Conservation (phyloP, 2,797 vertebrate genomes). For the Sandelia bainsii region DNA sequence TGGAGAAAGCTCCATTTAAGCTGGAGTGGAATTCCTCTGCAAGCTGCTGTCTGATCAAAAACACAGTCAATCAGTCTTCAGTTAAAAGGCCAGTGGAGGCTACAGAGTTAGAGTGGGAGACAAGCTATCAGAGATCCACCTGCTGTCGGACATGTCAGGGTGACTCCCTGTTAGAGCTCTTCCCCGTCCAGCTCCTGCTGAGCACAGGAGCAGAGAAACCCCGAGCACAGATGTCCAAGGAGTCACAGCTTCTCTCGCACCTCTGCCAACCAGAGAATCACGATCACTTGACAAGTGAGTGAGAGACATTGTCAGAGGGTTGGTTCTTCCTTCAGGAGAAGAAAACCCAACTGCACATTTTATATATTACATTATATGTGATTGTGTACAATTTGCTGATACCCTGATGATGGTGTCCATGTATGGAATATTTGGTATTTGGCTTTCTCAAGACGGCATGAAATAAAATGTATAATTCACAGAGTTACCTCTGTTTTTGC, state of each 20-base stretch:
- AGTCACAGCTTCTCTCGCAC: slow-evolving; percentile 74
- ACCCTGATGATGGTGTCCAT: slow-evolving; percentile 83
- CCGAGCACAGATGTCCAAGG: slow-evolving; percentile 73
- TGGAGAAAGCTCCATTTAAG: slow-evolving; percentile 36
- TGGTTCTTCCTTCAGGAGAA: slow-evolving; percentile 72
- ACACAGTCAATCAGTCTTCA: slow-evolving; percentile 34
- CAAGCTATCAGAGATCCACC: slow-evolving; percentile 45
- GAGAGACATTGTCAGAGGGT: slow-evolving; percentile 67
- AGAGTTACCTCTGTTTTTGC: slow-evolving; percentile 84
- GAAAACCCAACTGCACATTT: slow-evolving; percentile 78
- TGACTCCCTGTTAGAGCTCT: slow-evolving; percentile 57
- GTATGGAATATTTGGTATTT: slow-evolving; percentile 85
- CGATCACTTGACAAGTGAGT: slow-evolving; percentile 65
- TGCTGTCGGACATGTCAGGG: slow-evolving; percentile 64
- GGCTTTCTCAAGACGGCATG: slow-evolving; percentile 84
- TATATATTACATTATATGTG: slow-evolving; percentile 85
- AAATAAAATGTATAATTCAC: slow-evolving; percentile 85
- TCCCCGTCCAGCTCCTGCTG: slow-evolving; percentile 54
- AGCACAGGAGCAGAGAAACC: slow-evolving; percentile 61
- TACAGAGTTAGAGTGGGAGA: slow-evolving; percentile 26
- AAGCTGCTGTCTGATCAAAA: slow-evolving; percentile 34
- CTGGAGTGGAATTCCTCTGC: slow-evolving; percentile 42
- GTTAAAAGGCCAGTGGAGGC: slow-evolving; percentile 37
- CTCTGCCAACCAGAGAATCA: slow-evolving; percentile 75
- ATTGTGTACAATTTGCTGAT: slow-evolving; percentile 85